phyloP scores from a whole-genome alignment of 2,797 vertebrate species.

The Orientallactaga sibirica region DNA sequence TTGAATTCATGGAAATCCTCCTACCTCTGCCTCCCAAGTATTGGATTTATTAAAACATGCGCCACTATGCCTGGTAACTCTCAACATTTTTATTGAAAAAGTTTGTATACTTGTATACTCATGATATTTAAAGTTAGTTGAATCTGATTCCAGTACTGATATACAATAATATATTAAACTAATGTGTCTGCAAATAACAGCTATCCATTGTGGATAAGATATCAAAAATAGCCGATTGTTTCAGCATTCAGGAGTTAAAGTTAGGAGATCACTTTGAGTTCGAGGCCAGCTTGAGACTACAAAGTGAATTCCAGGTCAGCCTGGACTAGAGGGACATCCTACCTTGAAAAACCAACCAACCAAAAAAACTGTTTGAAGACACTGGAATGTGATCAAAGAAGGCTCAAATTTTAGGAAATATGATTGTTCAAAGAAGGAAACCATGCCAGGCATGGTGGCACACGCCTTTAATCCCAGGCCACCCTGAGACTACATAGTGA shows the following conservation, averaged over 20 bases:
- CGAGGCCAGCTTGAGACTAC: too few species aligned
- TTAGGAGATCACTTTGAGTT: too few species aligned
- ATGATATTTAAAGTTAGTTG: conserved; percentile 36
- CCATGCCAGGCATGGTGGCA: too few species aligned
- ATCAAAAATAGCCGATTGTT: not conserved
- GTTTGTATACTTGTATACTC: conserved; percentile 26
- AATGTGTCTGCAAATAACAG: conserved; percentile 31
- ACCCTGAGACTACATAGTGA: too few species aligned
- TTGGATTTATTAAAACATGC: too few species aligned
- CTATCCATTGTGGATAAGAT: conserved; percentile 53
- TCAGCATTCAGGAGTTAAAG: too few species aligned
- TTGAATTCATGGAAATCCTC: too few species aligned
- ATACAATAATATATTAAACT: not conserved
- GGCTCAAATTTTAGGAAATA: conserved; percentile 14
- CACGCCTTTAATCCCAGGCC: too few species aligned
- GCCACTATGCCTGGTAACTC: too few species aligned
- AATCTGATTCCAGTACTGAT: conserved; percentile 43
- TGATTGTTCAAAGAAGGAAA: conserved; percentile 24
- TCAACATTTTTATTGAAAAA: conserved; percentile 40
- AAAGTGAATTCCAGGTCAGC: too few species aligned
- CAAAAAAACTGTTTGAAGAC: conserved; percentile 45
- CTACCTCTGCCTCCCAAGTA: too few species aligned
- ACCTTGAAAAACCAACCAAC: not conserved
- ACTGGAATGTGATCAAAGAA: not conserved
- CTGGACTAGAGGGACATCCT: too few species aligned